These are phyloP conservation scores for Mylabris sibirica DNA, from an alignment of 2,888 invertebrate species.

Conservation along the genomic window DNA sequence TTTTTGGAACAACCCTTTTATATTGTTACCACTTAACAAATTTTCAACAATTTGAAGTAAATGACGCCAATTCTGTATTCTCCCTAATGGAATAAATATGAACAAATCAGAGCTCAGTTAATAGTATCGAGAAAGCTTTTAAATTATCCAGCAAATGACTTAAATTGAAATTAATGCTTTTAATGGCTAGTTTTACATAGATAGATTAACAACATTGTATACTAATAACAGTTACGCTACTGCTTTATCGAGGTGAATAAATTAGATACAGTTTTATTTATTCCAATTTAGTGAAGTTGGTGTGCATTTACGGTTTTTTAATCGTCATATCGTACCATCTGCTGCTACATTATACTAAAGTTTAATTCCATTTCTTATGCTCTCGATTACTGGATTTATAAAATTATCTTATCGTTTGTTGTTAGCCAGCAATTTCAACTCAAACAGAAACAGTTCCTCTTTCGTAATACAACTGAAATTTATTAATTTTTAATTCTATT, in stretches of 20 bases:
- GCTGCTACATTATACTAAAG: background rate
- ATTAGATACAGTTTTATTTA: slow-evolving; percentile 8
- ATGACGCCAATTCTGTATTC: too few relatives aligned
- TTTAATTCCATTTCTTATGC: slow-evolving; percentile 4
- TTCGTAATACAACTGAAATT: background rate
- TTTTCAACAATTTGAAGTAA: too few relatives aligned
- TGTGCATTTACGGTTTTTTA: slow-evolving; percentile 11
- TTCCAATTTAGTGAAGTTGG: slow-evolving; percentile 6
- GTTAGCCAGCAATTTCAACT: background rate
- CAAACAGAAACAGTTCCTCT: slow-evolving; percentile 5
- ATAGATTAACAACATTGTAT: background rate
- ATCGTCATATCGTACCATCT: background rate
- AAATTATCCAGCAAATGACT: background rate
- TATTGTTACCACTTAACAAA: too few relatives aligned
- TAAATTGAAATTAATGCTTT: background rate
- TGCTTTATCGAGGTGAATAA: background rate
- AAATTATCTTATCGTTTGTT: slow-evolving; percentile 7
- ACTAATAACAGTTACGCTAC: background rate
- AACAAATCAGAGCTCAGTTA: background rate
- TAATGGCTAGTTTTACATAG: background rate
- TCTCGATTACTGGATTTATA: slow-evolving; percentile 1
- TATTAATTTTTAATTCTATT: background rate
- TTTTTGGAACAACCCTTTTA: too few relatives aligned
- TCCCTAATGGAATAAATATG: too few relatives aligned
- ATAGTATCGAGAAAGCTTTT: background rate